Conservation (phyloP, 2,113 vertebrate species). For the Gobio gobio region DNA sequence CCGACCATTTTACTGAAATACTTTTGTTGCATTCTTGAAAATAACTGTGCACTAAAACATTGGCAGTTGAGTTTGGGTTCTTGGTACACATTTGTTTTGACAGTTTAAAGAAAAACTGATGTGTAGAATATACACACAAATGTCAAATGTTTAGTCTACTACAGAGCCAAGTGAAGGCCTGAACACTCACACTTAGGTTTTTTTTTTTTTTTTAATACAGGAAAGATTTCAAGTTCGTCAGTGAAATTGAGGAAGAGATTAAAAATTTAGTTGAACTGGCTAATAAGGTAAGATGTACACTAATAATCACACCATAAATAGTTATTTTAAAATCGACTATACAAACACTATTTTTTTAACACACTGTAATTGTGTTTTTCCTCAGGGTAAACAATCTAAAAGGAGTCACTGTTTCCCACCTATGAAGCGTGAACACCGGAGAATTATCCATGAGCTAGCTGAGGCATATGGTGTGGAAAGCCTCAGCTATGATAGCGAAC, state of each 20-base stretch:
- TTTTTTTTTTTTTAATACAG: constrained; percentile 73
- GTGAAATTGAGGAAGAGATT: constrained; percentile 92
- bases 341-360: constrained; percentile 42
- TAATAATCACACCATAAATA: neutral
- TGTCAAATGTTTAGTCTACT: constrained; percentile 5
- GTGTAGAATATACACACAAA: neutral
- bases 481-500: constrained; percentile 95
- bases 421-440: constrained; percentile 95
- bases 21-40: neutral
- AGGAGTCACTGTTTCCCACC: constrained; percentile 93
- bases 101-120: neutral
- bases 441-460: constrained; percentile 93
- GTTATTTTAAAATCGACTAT: neutral
- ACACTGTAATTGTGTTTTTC: neutral
- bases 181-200: neutral
- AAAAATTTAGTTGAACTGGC: constrained; percentile 89
- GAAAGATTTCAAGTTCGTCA: constrained; percentile 94
- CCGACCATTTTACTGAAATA: neutral
- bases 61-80: neutral
- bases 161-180: neutral
- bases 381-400: constrained; percentile 88
- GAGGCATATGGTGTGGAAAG: constrained; percentile 92
- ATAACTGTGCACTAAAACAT: neutral
- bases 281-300: constrained; percentile 83
- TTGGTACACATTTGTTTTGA: neutral